Evolutionary conservation across 2,113 vertebrate species (phyloP).

Genomic region (Indicator indicator): DNA sequence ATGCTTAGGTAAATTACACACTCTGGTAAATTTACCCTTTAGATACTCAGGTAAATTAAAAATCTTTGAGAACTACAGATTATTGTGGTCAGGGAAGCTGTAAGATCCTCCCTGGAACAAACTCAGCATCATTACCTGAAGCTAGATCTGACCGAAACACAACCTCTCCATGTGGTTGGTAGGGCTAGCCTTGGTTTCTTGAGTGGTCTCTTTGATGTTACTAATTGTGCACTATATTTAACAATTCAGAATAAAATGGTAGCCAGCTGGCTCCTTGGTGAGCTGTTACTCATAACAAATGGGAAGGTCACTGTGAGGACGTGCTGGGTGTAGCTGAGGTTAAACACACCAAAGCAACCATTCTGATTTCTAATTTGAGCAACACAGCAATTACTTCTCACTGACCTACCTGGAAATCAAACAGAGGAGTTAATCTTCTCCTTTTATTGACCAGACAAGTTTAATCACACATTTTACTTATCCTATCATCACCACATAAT

Average conservation of each 20-base stretch:
- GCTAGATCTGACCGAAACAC: not conserved
- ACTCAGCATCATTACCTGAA: not conserved
- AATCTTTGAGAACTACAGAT: not conserved
- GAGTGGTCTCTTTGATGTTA: constrained; percentile 31
- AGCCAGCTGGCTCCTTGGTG: not conserved
- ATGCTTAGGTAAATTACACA: no score
- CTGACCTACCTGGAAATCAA: constrained; percentile 29
- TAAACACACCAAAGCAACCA: not conserved
- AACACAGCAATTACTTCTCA: not conserved
- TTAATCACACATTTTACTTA: constrained; percentile 15
- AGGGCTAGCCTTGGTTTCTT: not conserved
- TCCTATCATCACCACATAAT: constrained; percentile 13
- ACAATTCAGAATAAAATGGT: not conserved
- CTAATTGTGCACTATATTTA: not conserved
- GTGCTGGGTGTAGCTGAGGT: not conserved
- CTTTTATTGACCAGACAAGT: constrained; percentile 19
- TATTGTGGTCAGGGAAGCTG: not conserved
- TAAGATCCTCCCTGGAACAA: not conserved
- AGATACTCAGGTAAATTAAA: not conserved
- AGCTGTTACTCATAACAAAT: constrained; percentile 18
- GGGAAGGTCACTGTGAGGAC: not conserved
- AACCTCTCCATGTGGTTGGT: not conserved
- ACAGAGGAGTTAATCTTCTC: not conserved
- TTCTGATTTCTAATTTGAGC: constrained; percentile 22
- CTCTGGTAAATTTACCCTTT: no score